These are phyloP conservation scores for Eptesicus fuscus DNA, from an alignment of 2,113 vertebrate species.

Conservation along the genomic window DNA sequence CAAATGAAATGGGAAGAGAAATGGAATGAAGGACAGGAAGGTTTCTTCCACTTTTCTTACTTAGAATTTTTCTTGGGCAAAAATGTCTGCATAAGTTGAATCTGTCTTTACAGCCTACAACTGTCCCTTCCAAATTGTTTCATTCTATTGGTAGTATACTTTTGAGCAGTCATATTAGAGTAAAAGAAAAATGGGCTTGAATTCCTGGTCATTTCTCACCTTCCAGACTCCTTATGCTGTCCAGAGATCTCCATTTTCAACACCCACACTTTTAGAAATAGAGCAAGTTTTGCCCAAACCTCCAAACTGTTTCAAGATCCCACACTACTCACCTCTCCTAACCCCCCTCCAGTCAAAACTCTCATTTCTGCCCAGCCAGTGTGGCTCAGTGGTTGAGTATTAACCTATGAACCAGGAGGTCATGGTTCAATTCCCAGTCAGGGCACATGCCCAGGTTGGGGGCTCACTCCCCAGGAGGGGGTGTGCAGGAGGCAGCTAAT, in stretches of 20 bases:
- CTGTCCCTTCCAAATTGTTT: not conserved
- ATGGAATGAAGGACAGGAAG: not conserved
- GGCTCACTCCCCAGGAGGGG: too few species aligned
- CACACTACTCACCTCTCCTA: not conserved
- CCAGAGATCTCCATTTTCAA: not conserved
- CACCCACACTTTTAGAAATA: not conserved
- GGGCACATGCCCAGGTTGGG: too few species aligned
- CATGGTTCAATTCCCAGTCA: too few species aligned
- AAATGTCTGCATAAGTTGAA: not conserved
- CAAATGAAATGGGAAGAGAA: not conserved
- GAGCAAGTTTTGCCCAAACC: not conserved
- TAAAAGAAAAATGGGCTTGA: not conserved
- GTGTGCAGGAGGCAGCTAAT: too few species aligned
- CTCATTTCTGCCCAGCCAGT: not conserved
- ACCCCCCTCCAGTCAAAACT: not conserved
- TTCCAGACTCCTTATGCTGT: not conserved
- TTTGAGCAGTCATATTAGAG: slow-evolving; percentile 5
- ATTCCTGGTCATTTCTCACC: not conserved
- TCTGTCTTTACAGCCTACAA: not conserved
- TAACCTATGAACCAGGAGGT: too few species aligned
- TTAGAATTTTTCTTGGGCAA: not conserved
- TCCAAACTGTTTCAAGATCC: not conserved
- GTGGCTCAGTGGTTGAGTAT: too few species aligned
- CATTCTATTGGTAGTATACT: not conserved
- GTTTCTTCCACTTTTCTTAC: not conserved